phyloP scores from a whole-genome alignment of 2,888 invertebrate species.

The Coelogynopora nodosa region DNA sequence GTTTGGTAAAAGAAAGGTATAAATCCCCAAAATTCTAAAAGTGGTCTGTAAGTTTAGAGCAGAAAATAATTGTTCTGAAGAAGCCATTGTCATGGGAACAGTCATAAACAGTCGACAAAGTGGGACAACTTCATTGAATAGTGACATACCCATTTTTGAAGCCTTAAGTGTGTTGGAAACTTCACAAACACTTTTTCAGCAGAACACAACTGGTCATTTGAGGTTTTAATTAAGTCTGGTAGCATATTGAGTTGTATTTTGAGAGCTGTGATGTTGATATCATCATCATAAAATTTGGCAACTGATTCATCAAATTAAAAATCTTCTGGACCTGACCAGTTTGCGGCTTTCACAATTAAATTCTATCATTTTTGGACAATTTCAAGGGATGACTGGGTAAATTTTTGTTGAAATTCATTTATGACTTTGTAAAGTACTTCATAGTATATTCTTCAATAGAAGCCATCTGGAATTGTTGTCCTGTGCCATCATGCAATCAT shows the following conservation, averaged over 20 bases:
- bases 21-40: too few species aligned
- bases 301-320: neutral
- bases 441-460: neutral
- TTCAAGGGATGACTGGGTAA: neutral
- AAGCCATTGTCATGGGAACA: neutral
- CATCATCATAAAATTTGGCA: neutral
- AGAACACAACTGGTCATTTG: neutral
- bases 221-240: neutral
- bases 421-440: neutral
- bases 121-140: neutral
- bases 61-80: neutral
- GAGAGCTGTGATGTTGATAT: neutral
- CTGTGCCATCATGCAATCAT: neutral
- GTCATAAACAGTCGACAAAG: neutral
- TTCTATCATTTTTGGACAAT: neutral
- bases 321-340: neutral
- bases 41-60: too few species aligned
- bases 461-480: neutral
- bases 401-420: neutral
- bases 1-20: too few species aligned
- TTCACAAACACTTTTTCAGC: neutral
- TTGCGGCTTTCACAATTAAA: neutral
- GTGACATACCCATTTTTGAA: neutral
- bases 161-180: neutral
- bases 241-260: neutral